Base-by-base conservation (phyloP, 1,140 invertebrate species). In the Ceratina australensis region DNA sequence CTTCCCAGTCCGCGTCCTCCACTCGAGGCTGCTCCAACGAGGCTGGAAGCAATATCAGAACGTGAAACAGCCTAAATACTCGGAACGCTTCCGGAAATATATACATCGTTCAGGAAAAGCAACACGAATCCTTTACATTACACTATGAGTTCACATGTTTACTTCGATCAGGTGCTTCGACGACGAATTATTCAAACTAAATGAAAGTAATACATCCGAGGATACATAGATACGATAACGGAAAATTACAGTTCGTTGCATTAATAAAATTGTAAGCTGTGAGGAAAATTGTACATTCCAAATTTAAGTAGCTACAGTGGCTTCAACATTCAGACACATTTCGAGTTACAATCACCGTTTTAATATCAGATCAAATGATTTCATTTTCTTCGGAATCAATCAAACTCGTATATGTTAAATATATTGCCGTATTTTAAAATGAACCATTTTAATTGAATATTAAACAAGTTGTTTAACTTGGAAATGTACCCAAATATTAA, bases 11-110 rank as follows among this genome's bases (percentile, higher is more conserved):
- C 13, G 90, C 85, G 24, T 91, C 90, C 76, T 90, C 90, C 28
- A 93, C 77, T 24, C 90, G 91, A 26, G 92, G 91, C 80, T 91
- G 91, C 26, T 90, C 87, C 80, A 92, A 69, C 8, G 92, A 92
- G 49, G 89, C 91, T 92, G 72, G 13, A 72, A 49, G 75, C 12
- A 59, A 78, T 15, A 56, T n/a, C n/a, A 82, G 68, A 83, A 72
- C 54, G 10, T 42, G 3, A 61, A 71, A 66, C 77, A 71, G 67
- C 77, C 15, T n/a, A 64, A 72, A 61, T 77, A 26, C 56, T 28
- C 56, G 4, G 76, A 22, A 50, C 15, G 59, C 47, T 28, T 67
- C 15, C 77, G 49, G 69, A 52, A n/a, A n/a, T n/a, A n/a, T n/a
- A 77, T 76, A 82, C 82, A 50, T 80, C 77, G 59, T 64, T 66